phyloP scores from a whole-genome alignment of 2,797 vertebrate genomes.

The Crax fasciolata region DNA sequence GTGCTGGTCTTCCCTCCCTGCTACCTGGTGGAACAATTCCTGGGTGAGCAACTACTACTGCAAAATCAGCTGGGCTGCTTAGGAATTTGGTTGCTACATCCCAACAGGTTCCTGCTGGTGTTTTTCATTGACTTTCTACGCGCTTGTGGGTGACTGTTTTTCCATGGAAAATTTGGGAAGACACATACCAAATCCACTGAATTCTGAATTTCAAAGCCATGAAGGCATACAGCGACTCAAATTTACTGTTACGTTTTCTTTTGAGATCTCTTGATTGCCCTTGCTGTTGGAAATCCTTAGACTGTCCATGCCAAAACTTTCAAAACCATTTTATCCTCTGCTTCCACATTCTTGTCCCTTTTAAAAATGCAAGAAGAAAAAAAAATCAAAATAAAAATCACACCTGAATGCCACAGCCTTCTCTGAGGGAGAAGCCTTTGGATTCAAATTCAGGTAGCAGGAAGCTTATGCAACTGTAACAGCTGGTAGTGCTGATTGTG shows the following conservation, averaged over 20 bases:
- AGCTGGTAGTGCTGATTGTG: not conserved
- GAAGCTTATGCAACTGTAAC: accelerated
- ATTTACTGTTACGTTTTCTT: accelerated
- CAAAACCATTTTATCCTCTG: not conserved
- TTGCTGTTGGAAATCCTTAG: accelerated
- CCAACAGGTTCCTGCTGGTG: not conserved
- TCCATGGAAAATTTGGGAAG: not conserved
- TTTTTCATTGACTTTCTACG: not conserved
- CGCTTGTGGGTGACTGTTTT: not conserved
- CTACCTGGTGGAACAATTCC: not conserved
- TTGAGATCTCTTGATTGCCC: not conserved
- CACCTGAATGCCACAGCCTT: not conserved
- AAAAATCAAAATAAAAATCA: not conserved
- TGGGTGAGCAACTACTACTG: not conserved
- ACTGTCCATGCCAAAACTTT: accelerated
- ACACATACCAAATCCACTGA: accelerated
- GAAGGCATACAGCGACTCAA: accelerated
- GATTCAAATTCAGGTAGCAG: accelerated
- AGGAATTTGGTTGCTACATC: not conserved
- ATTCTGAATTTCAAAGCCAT: not conserved
- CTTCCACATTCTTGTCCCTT: not conserved
- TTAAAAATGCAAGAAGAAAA: not conserved
- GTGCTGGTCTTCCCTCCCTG: accelerated
- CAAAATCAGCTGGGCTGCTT: not conserved
- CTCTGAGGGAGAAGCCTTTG: not conserved